These are phyloP conservation scores for Brachyalestes nurse DNA, from an alignment of 2,797 vertebrate species.

Conservation along the genomic window DNA sequence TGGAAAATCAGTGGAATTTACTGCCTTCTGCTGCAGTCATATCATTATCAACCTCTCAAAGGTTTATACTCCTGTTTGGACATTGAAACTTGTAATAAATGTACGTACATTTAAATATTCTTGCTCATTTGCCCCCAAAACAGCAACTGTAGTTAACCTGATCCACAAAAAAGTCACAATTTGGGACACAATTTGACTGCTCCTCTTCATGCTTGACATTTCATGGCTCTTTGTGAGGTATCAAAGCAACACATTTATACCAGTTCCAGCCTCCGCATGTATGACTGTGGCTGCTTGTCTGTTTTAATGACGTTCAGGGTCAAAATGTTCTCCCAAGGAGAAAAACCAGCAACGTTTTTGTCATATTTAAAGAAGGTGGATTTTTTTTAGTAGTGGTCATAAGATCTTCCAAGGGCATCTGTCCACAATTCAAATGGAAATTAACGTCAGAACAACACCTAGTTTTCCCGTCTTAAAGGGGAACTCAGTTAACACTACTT, in stretches of 20 bases:
- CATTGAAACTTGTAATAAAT: background rate
- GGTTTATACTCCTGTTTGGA: background rate
- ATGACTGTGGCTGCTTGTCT: background rate
- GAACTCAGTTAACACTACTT: too few relatives aligned
- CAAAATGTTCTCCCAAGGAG: background rate
- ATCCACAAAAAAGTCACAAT: background rate
- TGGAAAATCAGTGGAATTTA: too few relatives aligned
- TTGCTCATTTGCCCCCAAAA: too few relatives aligned
- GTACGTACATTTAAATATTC: background rate
- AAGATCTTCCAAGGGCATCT: too few relatives aligned
- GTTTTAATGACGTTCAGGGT: background rate
- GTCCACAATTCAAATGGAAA: too few relatives aligned
- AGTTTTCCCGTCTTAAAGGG: too few relatives aligned
- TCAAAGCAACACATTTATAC: background rate
- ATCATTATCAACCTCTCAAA: too few relatives aligned
- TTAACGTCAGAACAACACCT: too few relatives aligned
- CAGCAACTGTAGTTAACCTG: background rate
- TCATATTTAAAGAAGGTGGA: too few relatives aligned
- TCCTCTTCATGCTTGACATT: background rate
- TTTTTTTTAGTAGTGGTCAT: too few relatives aligned
- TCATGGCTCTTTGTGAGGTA: background rate
- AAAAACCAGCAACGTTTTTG: background rate
- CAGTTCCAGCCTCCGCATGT: background rate
- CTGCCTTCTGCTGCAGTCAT: too few relatives aligned
- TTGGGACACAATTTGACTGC: background rate